phyloP scores from a whole-genome alignment of 2,797 vertebrate genomes.

The Luscinia megarhynchos region DNA sequence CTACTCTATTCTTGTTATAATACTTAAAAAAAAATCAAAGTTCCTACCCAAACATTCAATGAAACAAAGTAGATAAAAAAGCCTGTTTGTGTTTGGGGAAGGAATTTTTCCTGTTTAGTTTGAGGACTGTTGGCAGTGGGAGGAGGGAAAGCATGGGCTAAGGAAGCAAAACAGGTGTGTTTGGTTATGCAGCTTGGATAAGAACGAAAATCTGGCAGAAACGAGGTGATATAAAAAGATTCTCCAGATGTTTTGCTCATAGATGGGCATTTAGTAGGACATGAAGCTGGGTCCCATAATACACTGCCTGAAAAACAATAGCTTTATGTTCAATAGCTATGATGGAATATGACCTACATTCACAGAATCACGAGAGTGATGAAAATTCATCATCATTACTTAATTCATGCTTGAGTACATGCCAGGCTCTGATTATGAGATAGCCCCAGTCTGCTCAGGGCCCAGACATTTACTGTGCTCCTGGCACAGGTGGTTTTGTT shows the following conservation, averaged over 20 bases:
- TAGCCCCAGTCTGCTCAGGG: neutral
- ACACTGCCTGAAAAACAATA: neutral
- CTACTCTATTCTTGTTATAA: neutral
- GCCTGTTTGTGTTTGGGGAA: neutral
- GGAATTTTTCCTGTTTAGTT: neutral
- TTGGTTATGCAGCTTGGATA: neutral
- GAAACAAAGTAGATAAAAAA: neutral
- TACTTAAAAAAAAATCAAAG: neutral
- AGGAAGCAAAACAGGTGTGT: neutral
- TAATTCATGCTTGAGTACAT: conserved; percentile 18
- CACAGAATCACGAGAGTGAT: neutral
- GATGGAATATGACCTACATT: conserved; percentile 21
- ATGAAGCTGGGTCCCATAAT: neutral
- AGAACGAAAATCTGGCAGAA: neutral
- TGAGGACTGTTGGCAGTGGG: neutral
- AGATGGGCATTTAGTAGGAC: neutral
- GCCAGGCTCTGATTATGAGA: neutral
- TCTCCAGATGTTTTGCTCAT: neutral
- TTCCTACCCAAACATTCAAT: neutral
- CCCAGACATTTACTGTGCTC: neutral
- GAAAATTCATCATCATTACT: conserved; percentile 35
- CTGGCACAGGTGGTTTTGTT: neutral
- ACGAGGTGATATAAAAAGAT: neutral
- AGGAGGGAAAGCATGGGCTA: neutral
- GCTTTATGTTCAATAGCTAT: neutral